Evolutionary conservation across 1,140 invertebrate genomes (phyloP), one percentile per base, ranked within the genome.

Genomic region (Drosophila murphyi): DNA sequence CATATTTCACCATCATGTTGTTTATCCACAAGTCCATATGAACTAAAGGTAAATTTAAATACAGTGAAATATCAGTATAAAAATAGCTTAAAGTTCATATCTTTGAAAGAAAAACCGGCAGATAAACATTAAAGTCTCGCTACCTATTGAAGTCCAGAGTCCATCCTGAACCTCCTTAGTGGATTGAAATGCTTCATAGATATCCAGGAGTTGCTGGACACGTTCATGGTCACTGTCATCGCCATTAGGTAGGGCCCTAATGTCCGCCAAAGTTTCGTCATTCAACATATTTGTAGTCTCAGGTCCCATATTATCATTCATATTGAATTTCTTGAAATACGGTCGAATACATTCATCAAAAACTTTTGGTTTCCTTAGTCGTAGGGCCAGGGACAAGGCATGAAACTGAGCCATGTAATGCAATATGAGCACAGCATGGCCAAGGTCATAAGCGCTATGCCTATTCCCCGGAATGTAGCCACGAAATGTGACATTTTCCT

Each of bases 21-120:
- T 95, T 95, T 3, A 93, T 91, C 95, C 95, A 95, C 48, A 95
- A 93, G 83, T 96, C 95, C 0, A 93, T 91, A 57, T 95, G 95
- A 3, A 93, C 86, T 28, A 94, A 91, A 50, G 35, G 35, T 3
- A 43, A 12, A 6, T 60, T 3, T 29, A 4, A 29, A 39, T 3
- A 12, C 8, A 5, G 31, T 31, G 12, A 12, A 12, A 12, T 12
- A 12, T 12, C 12, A 12, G 12, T 12, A 48, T 10, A 39, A 8
- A 45, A 10, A 31, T 20, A 20, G 20, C 20, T 20, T 20, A 6
- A 45, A 45, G 32, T 57, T 31, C 10, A 12, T 43, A 41, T 41
- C 12, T 7, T 55, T 37, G 2, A 48, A 7, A 48, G 6, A 8
- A 48, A 48, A 3, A 6, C 37, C 4, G 4, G 4, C 43, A 43